Conservation (phyloP, 2,113 vertebrate genomes). For the Campylomormyrus numenius region DNA sequence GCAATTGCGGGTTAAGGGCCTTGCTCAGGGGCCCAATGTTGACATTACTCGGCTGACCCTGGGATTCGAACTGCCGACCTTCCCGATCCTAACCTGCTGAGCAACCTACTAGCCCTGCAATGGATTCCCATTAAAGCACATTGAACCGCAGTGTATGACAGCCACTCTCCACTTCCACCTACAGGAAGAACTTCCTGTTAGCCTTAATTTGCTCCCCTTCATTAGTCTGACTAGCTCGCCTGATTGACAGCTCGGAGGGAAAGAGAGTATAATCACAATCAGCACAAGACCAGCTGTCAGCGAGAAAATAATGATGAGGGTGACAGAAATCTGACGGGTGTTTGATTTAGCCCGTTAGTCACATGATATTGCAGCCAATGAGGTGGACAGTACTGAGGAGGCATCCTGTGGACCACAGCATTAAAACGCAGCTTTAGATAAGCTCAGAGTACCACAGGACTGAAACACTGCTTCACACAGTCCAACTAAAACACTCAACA, state of each 20-base stretch:
- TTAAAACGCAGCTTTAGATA: background rate
- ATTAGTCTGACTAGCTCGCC: background rate
- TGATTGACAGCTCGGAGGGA: conserved; percentile 13
- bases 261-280: conserved; percentile 13
- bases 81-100: background rate
- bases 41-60: background rate
- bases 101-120: background rate
- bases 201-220: background rate
- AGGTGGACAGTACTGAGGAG: background rate
- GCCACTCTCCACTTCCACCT: background rate
- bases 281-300: background rate
- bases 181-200: background rate
- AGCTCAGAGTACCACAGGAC: background rate
- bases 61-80: background rate
- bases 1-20: background rate
- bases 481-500: background rate
- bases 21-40: background rate
- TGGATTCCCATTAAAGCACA: background rate
- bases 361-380: background rate
- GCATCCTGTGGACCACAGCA: background rate
- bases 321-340: conserved; percentile 11
- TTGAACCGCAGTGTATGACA: background rate
- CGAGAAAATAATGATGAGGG: background rate
- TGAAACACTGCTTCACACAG: background rate
- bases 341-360: conserved; percentile 23